Conservation (phyloP, 2,888 invertebrate species). For the Lacanobia wlatinum region DNA sequence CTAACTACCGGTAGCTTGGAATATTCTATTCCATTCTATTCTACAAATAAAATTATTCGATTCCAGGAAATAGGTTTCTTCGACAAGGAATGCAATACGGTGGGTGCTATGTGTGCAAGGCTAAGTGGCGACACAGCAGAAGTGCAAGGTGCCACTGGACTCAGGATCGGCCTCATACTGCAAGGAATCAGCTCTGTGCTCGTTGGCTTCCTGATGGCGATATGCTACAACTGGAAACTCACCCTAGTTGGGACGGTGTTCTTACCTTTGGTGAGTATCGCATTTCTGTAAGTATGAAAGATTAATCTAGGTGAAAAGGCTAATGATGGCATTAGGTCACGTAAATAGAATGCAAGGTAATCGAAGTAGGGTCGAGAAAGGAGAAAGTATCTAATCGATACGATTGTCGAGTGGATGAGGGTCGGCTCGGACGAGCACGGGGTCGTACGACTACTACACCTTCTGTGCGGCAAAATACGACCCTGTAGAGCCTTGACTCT, state of each 20-base stretch:
- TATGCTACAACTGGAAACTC: constrained; percentile 91
- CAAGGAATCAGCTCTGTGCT: constrained; percentile 91
- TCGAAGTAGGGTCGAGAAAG: constrained; percentile 68
- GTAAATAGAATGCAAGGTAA: constrained; percentile 68
- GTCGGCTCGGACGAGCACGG: constrained; percentile 74
- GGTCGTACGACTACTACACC: constrained; percentile 72
- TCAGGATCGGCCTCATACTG: constrained; percentile 91
- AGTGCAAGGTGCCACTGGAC: constrained; percentile 92
- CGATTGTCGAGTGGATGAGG: constrained; percentile 80
- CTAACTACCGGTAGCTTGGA: too few relatives aligned
- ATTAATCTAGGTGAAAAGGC: constrained; percentile 41
- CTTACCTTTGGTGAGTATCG: constrained; percentile 89
- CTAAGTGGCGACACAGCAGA: constrained; percentile 92
- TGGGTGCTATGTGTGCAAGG: constrained; percentile 92
- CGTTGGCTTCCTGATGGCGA: constrained; percentile 90
- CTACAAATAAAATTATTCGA: background rate
- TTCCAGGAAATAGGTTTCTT: constrained; percentile 92
- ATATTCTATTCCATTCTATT: too few relatives aligned
- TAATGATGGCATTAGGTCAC: constrained; percentile 64
- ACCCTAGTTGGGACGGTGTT: constrained; percentile 91
- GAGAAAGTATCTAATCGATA: constrained; percentile 82
- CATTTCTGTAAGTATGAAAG: background rate
- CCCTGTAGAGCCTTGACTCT: background rate
- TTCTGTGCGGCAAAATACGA: background rate
- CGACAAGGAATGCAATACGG: constrained; percentile 91